These are phyloP conservation scores for Halcyon leucocephala DNA, from an alignment of 2,797 vertebrate genomes.

Conservation along the genomic window DNA sequence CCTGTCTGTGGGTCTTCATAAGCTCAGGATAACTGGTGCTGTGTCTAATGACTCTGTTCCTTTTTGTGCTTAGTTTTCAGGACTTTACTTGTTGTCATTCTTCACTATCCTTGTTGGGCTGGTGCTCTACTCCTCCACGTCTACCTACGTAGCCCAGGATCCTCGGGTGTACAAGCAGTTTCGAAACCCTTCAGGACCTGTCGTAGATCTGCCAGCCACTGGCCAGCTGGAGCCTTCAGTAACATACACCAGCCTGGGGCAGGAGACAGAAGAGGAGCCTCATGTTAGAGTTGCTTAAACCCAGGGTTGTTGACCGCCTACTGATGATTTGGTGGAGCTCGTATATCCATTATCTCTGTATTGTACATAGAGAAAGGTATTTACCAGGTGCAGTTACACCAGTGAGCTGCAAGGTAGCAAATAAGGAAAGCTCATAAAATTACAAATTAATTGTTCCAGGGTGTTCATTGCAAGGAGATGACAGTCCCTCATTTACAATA, in stretches of 20 bases:
- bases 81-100: constrained; percentile 92
- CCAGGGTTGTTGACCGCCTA: constrained; percentile 43
- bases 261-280: constrained; percentile 89
- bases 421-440: constrained; percentile 68
- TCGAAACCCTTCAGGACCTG: constrained; percentile 86
- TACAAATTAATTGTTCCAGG: constrained; percentile 26
- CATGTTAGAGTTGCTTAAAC: constrained; percentile 86
- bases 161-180: constrained; percentile 97
- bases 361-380: constrained; percentile 87
- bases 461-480: constrained; percentile 55
- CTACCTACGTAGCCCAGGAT: constrained; percentile 92
- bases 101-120: constrained; percentile 91
- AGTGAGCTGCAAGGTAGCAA: constrained; percentile 80
- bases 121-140: constrained; percentile 90
- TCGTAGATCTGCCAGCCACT: constrained; percentile 79
- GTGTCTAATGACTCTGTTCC: not conserved
- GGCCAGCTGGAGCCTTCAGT: constrained; percentile 89
- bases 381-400: constrained; percentile 78
- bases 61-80: constrained; percentile 88
- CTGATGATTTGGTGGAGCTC: constrained; percentile 66
- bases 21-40: not conserved
- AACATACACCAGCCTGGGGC: constrained; percentile 91
- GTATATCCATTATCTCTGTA: constrained; percentile 79
- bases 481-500: constrained; percentile 24
- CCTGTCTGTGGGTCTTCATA: not conserved